A percentile compares a stretch with the other conserved stretches of the same genome.
Evolutionary conservation across 2,113 vertebrate species (phyloP).

Genomic region (Corythaixoides concolor): DNA sequence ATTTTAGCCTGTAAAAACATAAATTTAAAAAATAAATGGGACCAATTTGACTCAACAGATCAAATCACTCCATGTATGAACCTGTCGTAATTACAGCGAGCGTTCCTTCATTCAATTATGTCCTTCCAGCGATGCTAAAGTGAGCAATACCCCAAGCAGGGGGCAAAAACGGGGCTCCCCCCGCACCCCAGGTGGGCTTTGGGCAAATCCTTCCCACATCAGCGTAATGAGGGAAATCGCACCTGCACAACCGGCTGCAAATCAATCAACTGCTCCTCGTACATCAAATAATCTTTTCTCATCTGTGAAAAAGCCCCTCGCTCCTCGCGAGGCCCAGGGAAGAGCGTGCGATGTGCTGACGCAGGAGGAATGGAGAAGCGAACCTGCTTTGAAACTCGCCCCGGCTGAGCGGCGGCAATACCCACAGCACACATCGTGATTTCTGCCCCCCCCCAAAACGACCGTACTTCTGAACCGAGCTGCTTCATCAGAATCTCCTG

Average conservation of each 20-base stretch:
- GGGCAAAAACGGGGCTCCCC: fast-evolving
- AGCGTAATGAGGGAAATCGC: fast-evolving
- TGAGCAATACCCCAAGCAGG: background rate
- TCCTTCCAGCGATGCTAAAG: background rate
- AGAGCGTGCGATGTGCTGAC: background rate
- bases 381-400: background rate
- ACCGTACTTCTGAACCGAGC: background rate
- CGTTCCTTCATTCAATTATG: background rate
- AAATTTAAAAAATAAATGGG: background rate
- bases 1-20: background rate
- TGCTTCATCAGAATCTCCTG: background rate
- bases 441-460: background rate
- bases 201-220: background rate
- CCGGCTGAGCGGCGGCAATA: background rate
- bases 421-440: background rate
- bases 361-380: background rate
- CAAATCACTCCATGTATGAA: background rate
- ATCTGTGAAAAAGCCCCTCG: background rate
- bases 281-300: background rate
- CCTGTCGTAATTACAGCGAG: background rate
- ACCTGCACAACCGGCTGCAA: background rate
- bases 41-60: background rate
- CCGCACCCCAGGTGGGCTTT: fast-evolving
- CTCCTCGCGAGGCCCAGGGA: background rate
- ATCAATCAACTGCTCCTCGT: no score